These are phyloP conservation scores for Origma solitaria DNA, from an alignment of 2,113 vertebrate species.

Conservation along the genomic window DNA sequence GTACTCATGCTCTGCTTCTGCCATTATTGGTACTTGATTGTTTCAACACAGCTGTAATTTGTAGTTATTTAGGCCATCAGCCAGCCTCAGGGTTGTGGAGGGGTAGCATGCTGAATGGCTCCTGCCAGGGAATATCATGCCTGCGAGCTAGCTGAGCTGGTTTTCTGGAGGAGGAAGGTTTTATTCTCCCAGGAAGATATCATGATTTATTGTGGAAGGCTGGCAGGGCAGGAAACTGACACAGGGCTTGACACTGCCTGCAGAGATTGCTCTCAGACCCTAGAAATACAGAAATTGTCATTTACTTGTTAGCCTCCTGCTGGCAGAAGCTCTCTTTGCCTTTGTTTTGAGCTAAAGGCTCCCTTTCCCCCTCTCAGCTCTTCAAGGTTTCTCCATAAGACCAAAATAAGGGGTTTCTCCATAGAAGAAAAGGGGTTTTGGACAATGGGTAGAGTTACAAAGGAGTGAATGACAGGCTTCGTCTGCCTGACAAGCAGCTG, in stretches of 20 bases:
- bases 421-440: background rate
- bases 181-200: conserved; percentile 32
- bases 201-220: conserved; percentile 15
- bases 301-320: conserved; percentile 65
- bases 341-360: conserved; percentile 60
- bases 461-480: conserved; percentile 47
- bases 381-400: background rate
- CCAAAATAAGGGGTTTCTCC: conserved; percentile 2
- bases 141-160: background rate
- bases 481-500: conserved; percentile 43
- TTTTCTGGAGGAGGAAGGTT: conserved; percentile 13
- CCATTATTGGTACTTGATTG: background rate
- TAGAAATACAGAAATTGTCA: conserved; percentile 52
- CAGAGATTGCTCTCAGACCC: conserved; percentile 22
- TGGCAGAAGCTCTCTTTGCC: conserved; percentile 27
- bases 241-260: conserved; percentile 42
- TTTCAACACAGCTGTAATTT: background rate
- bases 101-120: background rate
- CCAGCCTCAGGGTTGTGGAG: background rate
- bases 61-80: background rate
- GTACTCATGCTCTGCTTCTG: background rate
- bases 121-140: background rate
- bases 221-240: conserved; percentile 36
- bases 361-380: background rate
- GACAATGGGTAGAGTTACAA: conserved; percentile 35